These are phyloP conservation scores for Galemys pyrenaicus DNA, from an alignment of 2,113 vertebrate genomes.

Conservation along the genomic window DNA sequence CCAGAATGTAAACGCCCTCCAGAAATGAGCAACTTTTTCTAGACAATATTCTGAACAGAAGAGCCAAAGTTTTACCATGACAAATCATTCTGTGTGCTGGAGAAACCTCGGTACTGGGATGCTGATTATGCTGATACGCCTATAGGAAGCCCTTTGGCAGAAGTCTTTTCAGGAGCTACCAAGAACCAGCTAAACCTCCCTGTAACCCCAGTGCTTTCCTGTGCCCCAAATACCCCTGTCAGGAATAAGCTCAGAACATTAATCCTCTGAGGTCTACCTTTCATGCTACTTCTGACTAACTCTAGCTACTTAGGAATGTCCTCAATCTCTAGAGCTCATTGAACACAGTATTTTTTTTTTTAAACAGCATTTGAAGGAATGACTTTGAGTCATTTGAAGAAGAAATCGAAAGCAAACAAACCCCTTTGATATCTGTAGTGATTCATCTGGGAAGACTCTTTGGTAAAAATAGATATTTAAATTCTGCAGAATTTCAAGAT, in stretches of 20 bases:
- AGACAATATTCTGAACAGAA: background rate
- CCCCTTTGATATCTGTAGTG: background rate
- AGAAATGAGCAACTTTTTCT: background rate
- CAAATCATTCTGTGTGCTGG: background rate
- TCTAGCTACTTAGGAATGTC: background rate
- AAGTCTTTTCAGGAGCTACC: background rate
- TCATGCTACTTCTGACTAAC: background rate
- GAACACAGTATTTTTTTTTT: background rate
- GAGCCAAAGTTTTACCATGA: background rate
- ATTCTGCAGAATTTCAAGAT: constrained; percentile 47
- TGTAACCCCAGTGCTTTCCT: constrained; percentile 25
- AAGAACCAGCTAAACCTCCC: background rate
- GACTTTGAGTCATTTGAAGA: background rate
- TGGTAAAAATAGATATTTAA: constrained; percentile 68
- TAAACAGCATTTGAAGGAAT: constrained; percentile 1
- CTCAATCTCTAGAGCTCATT: background rate
- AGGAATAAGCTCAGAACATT: background rate
- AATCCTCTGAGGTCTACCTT: background rate
- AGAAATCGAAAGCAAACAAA: background rate
- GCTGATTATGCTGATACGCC: background rate
- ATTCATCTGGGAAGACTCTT: constrained; percentile 3
- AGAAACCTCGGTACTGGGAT: background rate
- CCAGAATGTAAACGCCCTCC: constrained; percentile 42
- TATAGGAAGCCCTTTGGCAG: background rate
- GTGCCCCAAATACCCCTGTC: background rate